Base-by-base conservation (phyloP, 2,888 invertebrate species). In the Philhelius pedissequus region DNA sequence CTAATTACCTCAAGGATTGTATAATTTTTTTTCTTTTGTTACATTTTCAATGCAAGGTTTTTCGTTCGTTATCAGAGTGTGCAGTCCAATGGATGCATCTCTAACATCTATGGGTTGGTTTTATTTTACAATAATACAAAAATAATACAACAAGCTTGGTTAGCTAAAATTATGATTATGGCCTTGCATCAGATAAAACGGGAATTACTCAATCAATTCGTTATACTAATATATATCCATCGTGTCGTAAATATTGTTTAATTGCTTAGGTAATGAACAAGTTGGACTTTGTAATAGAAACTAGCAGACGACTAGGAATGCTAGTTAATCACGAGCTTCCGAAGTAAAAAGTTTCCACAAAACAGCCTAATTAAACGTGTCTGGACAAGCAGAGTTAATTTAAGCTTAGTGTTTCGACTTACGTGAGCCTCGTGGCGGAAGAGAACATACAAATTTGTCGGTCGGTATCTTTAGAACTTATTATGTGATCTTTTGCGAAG, bases 231-330 rank as follows among this genome's bases (percentile, higher is more conserved):
- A 43, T 27, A 38, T 35, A 15, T n/a, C n/a, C 40, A 25, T 43
- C 60, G 40, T 40, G 56, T 71, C 60, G 50, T n/a, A 58, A 73
- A 73, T 54, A 68, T 73, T 78, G 60, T 73, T 68, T 82, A 82
- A 82, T 82, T 82, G 73, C 45, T 68, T 78, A 78, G 73, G 68
- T 82, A 77, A 82, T 82, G 68, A 68, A 45, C 32, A 18, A 52
- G 58, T 54, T 68, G 60, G 82, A 60, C 82, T 45, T 43, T 52
- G 40, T 30, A 68, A 74, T 58, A 64, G 9, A n/a, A 62, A 40
- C 35, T 45, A 45, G 62, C 58, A 75, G 66, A 77, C 66, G 68
- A 74, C 38, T 70, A 30, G 18, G 73, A 74, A 60, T 73, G 73
- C 48, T 62, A 52, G 64, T 74, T 82, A 64, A 79, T 74, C 74